Base-by-base conservation (phyloP, 2,888 invertebrate species). In the Spilosoma lubricipeda region DNA sequence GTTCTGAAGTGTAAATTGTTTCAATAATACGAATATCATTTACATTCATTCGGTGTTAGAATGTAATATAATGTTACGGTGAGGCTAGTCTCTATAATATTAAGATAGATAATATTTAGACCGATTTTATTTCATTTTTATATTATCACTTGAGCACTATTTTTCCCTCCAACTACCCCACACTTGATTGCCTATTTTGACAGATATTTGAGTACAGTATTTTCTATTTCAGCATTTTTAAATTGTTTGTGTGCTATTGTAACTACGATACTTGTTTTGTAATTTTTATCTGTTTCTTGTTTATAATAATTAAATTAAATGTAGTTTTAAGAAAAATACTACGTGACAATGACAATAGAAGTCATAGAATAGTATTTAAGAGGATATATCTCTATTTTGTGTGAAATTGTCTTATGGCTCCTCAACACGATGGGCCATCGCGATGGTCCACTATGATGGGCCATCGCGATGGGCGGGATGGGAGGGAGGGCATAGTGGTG, bases 331-430 rank as follows among this genome's bases (percentile, higher is more conserved):
- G 63, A 72, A 78, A 75, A 86, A 83, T 80, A 80, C 81, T 84
- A 89, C 82, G 95, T 94, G 94, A 93, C 94, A 82, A 93, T 91
- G 95, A 95, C 94, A 95, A 95, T 95, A 94, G 85, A 85, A 90
- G 82, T 73, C 74, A 80, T 93, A 93, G 90, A 78, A 75, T 84
- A 84, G 74, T 76, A 80, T 56, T 74, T 36, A 66, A 64, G 71
- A 71, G 15, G 74, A 75, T 73, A 90, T 87, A 74, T 76, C 72
- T 70, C 71, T 52, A 64, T 39, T 36, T 9, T 65, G 42, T 65
- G 71, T 11, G 64, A 52, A 69, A 69, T 70, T 73, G 42, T 64
- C 36, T 30, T 78, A 72, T n/a, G n/a, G n/a, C n/a, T n/a, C n/a
- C n/a, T n/a, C n/a, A n/a, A n/a, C n/a, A n/a, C n/a, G n/a, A n/a